Evolutionary conservation across 35 echinoderm and acorn worm genomes (phyloP).

Genomic region (Chiridota heheva): DNA sequence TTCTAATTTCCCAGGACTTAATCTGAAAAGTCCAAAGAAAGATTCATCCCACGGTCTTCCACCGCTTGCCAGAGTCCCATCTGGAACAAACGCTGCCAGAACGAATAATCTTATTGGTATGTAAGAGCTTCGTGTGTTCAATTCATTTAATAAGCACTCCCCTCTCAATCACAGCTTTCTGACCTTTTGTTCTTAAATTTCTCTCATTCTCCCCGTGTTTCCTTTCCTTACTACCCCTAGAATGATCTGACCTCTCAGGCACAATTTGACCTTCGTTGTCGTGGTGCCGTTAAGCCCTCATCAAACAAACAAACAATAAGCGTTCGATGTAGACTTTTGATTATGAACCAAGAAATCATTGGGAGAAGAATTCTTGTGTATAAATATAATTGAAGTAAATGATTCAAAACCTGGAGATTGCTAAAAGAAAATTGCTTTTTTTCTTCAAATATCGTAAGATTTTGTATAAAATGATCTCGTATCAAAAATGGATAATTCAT

Average conservation of each 20-base stretch:
- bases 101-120: conserved; percentile 44
- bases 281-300: no score
- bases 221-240: background rate
- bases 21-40: conserved; percentile 87
- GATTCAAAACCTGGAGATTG: background rate
- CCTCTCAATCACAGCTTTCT: no score
- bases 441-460: no score
- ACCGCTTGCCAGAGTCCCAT: conserved; percentile 23
- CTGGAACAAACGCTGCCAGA: conserved; percentile 48
- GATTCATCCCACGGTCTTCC: conserved; percentile 68
- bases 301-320: no score
- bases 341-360: background rate
- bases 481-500: no score
- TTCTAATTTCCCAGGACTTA: conserved; percentile 62
- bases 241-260: no score
- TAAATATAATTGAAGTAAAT: background rate
- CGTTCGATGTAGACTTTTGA: background rate
- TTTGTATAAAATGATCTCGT: no score
- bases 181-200: no score
- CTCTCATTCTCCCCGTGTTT: no score
- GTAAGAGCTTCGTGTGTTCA: background rate
- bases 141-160: background rate
- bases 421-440: no score
- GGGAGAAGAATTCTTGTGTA: background rate
- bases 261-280: no score